phyloP scores from a whole-genome alignment of 2,113 vertebrate species.

The Myrmecophaga tridactyla region DNA sequence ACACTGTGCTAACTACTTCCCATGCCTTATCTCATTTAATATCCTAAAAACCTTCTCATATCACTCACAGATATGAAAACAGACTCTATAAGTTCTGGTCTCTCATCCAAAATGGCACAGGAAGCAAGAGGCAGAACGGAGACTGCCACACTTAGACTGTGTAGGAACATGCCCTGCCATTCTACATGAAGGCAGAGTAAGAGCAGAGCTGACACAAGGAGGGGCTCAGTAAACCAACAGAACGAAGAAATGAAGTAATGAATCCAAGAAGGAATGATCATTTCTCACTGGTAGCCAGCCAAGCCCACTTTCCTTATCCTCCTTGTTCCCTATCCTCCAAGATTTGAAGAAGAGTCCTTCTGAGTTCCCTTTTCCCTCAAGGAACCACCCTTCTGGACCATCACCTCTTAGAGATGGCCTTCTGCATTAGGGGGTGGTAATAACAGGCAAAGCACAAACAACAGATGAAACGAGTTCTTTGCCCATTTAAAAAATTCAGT shows the following conservation, averaged over 20 bases:
- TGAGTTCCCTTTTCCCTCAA: not conserved
- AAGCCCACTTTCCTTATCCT: not conserved
- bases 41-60: not conserved
- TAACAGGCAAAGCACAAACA: too few relatives aligned
- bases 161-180: fast-evolving
- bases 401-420: not conserved
- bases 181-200: fast-evolving
- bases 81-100: not conserved
- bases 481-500: too few relatives aligned
- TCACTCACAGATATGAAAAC: fast-evolving
- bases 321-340: too few relatives aligned
- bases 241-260: not conserved
- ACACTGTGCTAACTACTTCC: too few relatives aligned
- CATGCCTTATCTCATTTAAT: not conserved
- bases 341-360: too few relatives aligned
- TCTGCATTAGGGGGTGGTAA: not conserved
- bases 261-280: fast-evolving
- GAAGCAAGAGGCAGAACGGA: fast-evolving
- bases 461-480: too few relatives aligned
- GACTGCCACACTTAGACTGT: fast-evolving
- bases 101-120: not conserved
- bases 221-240: too few relatives aligned
- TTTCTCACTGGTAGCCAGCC: not conserved
- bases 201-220: not conserved
- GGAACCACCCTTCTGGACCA: not conserved